phyloP scores from a whole-genome alignment of 2,113 vertebrate species.

The Nycticryphes semicollaris region DNA sequence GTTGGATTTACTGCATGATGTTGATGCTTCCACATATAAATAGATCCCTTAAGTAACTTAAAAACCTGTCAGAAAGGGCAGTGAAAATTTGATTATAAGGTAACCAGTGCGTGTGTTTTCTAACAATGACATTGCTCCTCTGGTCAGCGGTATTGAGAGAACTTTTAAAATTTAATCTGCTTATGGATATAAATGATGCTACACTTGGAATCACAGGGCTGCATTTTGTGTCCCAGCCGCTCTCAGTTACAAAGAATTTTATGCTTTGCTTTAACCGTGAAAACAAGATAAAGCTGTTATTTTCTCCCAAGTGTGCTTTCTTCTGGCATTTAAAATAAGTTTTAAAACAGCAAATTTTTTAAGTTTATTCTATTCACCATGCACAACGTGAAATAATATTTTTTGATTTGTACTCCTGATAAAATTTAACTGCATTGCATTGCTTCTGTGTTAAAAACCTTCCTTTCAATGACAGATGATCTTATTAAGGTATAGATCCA shows the following conservation, averaged over 20 bases:
- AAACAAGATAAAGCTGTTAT: constrained; percentile 68
- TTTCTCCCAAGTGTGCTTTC: not conserved
- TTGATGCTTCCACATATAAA: constrained; percentile 88
- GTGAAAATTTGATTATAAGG: constrained; percentile 88
- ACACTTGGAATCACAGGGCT: not conserved
- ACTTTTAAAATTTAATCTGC: constrained; percentile 34
- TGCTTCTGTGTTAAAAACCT: not conserved
- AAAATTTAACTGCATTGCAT: not conserved
- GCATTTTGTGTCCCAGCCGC: not conserved
- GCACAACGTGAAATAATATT: not conserved
- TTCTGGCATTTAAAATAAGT: not conserved
- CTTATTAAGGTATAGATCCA: not conserved
- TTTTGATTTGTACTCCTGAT: not conserved
- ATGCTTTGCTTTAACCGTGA: constrained; percentile 46
- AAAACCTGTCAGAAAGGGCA: constrained; percentile 87
- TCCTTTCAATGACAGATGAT: not conserved
- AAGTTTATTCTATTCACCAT: not conserved
- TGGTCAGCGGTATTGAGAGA: constrained; percentile 28
- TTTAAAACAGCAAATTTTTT: not conserved
- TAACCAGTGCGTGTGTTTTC: constrained; percentile 58
- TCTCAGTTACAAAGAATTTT: constrained; percentile 42
- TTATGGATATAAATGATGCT: constrained; percentile 41
- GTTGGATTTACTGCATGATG: constrained; percentile 90
- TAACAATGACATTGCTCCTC: constrained; percentile 62
- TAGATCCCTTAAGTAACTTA: constrained; percentile 85